phyloP scores from a whole-genome alignment of 2,888 invertebrate species.

The Thymelicus lineola region DNA sequence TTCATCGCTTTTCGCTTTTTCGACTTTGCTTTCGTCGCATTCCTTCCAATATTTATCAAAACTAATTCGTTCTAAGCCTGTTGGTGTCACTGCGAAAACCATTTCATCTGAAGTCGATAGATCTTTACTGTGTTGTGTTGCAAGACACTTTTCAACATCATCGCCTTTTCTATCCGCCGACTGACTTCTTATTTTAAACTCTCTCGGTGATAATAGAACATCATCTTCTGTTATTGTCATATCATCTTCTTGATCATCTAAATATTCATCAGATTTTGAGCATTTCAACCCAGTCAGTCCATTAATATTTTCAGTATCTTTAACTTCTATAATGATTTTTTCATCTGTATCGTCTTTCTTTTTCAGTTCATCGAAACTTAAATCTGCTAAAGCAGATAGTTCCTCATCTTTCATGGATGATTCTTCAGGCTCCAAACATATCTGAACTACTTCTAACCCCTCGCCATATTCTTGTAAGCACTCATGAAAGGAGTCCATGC shows the following conservation, averaged over 20 bases:
- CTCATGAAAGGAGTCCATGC: conserved; percentile 87
- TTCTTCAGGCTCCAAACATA: conserved; percentile 86
- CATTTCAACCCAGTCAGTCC: conserved; percentile 64
- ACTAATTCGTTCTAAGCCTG: conserved; percentile 80
- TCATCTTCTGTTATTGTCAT: conserved; percentile 82
- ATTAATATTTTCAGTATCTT: conserved; percentile 59
- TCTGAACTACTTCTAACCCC: conserved; percentile 86
- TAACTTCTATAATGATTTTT: conserved; percentile 45
- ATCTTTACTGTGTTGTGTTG: conserved; percentile 80
- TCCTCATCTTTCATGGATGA: conserved; percentile 82
- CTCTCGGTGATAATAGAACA: conserved; percentile 67
- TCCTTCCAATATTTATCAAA: conserved; percentile 82
- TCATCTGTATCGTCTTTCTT: conserved; percentile 53
- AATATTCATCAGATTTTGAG: conserved; percentile 75
- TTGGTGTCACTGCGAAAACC: conserved; percentile 82
- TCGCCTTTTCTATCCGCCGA: conserved; percentile 58
- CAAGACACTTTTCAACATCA: conserved; percentile 60
- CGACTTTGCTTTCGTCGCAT: conserved; percentile 57
- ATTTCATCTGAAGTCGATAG: conserved; percentile 83
- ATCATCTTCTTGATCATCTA: conserved; percentile 77
- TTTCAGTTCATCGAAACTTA: conserved; percentile 74
- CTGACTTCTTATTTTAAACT: conserved; percentile 68
- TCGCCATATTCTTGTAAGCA: conserved; percentile 88
- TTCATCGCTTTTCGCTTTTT: conserved; percentile 72
- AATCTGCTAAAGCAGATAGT: conserved; percentile 73